Evolutionary conservation across 92 coral and sea anemone species (phyloP), one percentile per base, ranked within the genome.

Genomic region (Metridium senile): DNA sequence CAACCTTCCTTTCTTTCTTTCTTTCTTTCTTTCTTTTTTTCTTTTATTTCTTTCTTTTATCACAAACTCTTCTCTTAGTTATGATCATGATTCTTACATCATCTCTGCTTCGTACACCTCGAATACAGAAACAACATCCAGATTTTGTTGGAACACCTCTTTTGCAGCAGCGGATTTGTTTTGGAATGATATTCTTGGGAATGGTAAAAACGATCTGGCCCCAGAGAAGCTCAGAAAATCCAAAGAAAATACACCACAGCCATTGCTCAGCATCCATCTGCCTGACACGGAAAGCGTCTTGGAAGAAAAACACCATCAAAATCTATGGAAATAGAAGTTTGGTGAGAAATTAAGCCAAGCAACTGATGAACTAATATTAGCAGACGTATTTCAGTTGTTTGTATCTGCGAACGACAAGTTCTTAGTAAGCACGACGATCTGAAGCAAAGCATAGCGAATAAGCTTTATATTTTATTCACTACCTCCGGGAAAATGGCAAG

Each of bases 161-260:
- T 17, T 81, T 43, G 66, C 93, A 92, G 85, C 97, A 92, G 18
- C 91, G 62, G n/a, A 92, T 75, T 53, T 63, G 70, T 56, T 90
- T 79, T 18, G 97, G 97, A 54, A 92, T 75, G 56, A 85, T 61
- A 17, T 7, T 56, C 79, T 92, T 92, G 2, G 97, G 97, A 26
- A 92, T 68, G 17, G 97, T 80, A 61, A 92, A 88, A 54, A 92
- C 75, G 69, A 92, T 58, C 78, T 92, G 97, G 29, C 82, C 97
- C 97, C 97, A 92, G 74, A 92, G 71, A 34, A 92, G 87, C 91
- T 88, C 97, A 3, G 91, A 82, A 68, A 92, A 89, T 13, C 91
- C 97, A 65, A 92, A 86, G 74, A 92, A 92, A 51, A 85, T 35
- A 64, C 97, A 89, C 97, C 97, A 92, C 79, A 86, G 34, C 97